A percentile compares a stretch with the other conserved stretches of the same genome.
Evolutionary conservation across 2,113 vertebrate species (phyloP).

Genomic region (Salvelinus namaycush): DNA sequence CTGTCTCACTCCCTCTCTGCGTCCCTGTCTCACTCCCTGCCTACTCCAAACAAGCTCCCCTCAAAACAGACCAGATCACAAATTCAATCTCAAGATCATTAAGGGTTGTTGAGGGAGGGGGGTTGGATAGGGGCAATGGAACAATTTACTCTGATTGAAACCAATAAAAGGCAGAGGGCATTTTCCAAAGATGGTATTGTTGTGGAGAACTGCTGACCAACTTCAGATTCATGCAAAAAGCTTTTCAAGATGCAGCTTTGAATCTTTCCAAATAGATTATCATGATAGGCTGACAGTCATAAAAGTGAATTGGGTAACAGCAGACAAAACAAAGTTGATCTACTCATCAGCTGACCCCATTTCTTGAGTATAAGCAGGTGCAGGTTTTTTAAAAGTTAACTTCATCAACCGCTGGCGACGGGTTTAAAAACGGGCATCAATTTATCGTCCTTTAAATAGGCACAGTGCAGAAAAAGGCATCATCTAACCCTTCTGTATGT

Average conservation of each 20-base stretch:
- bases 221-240: background rate
- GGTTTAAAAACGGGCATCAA: slow-evolving; percentile 1
- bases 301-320: background rate
- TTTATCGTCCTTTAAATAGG: background rate
- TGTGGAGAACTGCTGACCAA: background rate
- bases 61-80: background rate
- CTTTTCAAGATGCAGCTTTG: background rate
- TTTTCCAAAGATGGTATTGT: background rate
- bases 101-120: too few species aligned
- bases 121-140: too few species aligned
- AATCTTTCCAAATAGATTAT: background rate
- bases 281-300: background rate
- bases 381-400: background rate
- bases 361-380: slow-evolving; percentile 13
- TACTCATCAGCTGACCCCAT: slow-evolving; percentile 19
- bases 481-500: too few species aligned
- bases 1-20: background rate
- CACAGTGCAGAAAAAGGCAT: too few species aligned
- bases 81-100: slow-evolving; percentile 33
- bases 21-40: slow-evolving; percentile 1
- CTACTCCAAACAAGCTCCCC: too few species aligned
- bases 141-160: background rate
- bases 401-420: background rate
- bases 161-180: background rate
- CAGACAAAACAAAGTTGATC: background rate